Conservation (phyloP, 1,140 invertebrate genomes). For the Periplaneta americana region DNA sequence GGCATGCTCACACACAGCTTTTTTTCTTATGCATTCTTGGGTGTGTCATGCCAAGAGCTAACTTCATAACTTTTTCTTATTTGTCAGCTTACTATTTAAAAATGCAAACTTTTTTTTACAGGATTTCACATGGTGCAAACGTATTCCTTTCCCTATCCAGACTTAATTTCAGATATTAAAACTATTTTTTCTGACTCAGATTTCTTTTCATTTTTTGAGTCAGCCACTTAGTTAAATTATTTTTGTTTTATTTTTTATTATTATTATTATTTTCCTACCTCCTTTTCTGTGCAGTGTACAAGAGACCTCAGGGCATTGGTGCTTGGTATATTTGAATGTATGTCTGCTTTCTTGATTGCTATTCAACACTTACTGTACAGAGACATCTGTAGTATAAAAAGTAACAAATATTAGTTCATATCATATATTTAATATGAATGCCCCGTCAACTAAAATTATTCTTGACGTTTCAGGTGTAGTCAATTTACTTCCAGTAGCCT, state of each 20-base stretch:
- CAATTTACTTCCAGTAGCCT: too few species aligned
- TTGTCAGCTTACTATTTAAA: not conserved
- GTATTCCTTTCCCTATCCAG: conserved; percentile 35
- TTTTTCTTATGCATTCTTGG: not conserved
- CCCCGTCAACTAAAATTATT: too few species aligned
- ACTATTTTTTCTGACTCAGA: conserved; percentile 35
- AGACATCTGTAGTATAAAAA: too few species aligned
- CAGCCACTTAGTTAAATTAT: not conserved
- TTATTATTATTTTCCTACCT: too few species aligned
- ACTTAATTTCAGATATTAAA: conserved; percentile 36
- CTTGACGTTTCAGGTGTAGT: too few species aligned
- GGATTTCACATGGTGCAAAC: conserved; percentile 38
- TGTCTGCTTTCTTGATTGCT: too few species aligned
- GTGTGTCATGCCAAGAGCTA: not conserved
- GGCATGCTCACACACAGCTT: not conserved
- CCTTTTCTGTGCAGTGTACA: not conserved
- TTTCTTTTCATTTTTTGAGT: conserved; percentile 9
- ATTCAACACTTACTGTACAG: too few species aligned
- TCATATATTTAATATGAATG: too few species aligned
- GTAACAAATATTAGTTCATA: too few species aligned
- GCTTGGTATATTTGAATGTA: not conserved
- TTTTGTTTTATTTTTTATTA: too few species aligned
- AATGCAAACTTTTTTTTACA: conserved; percentile 42
- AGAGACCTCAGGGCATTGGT: not conserved
- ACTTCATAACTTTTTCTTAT: not conserved